Evolutionary conservation across 2,888 invertebrate species (phyloP), one percentile per base, ranked within the genome.

Genomic region (Beris chalybata): DNA sequence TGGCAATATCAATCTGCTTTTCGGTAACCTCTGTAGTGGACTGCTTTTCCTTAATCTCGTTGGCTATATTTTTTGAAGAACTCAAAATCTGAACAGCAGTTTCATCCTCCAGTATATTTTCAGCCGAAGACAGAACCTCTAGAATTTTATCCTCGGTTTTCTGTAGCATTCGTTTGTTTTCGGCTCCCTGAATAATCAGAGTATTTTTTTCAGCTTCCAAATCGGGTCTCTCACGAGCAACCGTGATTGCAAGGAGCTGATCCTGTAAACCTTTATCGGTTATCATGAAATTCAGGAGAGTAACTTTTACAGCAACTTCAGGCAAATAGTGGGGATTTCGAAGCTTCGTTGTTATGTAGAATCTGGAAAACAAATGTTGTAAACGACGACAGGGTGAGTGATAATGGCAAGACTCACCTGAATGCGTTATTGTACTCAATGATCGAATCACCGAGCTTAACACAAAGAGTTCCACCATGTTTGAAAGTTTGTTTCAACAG

Each of bases 281-380:
- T 72, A 97, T 89, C 91, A 94, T 92, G 76, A 97, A 97, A 82
- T 96, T 96, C 3, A 97, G 85, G 29, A 97, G 78, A 0, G 95
- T 93, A 5, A 92, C 91, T 78, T 96, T 94, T 0, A 95, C 95
- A 0, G 95, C 92, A 5, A 95, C 88, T 82, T 97, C 97, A 0
- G 97, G 96, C 64, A 95, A 79, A 77, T 95, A 97, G 80, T 96
- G 96, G 0, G 97, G 97, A 82, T 96, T 97, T 29, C 93, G 85
- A 54, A 95, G 81, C 77, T 95, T 96, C 3, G 97, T 96, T 15
- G 95, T 95, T 72, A 97, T 93, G 77, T 95, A 97, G 70, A 97
- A 86, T 73, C 94, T 91, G 73, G 22, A 74, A 76, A 67, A 67
- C 0, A 29, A 43, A 45, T 48, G 7, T 38, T 38, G 38, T 5